Evolutionary conservation across 2,113 vertebrate species (phyloP).

Genomic region (Poicephalus meyeri): DNA sequence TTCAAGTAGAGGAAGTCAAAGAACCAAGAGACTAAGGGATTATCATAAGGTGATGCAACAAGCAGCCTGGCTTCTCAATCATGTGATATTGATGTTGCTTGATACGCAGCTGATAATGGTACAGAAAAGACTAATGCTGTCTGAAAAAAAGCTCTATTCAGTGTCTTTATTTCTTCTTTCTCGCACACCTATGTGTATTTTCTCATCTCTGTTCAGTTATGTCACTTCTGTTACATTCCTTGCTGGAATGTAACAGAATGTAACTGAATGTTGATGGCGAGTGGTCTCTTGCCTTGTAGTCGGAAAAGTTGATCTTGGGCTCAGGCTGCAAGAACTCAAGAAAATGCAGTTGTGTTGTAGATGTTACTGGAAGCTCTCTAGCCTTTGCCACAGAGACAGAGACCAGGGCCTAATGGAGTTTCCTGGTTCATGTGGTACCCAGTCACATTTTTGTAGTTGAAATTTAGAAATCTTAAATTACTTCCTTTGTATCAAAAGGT

Average conservation of each 20-base stretch:
- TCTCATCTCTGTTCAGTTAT: background rate
- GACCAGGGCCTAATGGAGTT: fast-evolving
- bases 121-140: background rate
- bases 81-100: background rate
- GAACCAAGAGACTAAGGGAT: background rate
- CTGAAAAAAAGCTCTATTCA: background rate
- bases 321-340: background rate
- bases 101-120: background rate
- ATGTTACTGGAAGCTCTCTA: background rate
- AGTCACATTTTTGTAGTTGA: background rate
- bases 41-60: background rate
- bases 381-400: background rate
- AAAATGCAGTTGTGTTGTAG: background rate
- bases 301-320: background rate
- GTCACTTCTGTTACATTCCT: background rate
- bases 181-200: background rate
- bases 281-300: background rate
- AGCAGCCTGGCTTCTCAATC: background rate
- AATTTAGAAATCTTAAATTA: background rate
- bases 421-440: background rate
- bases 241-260: background rate
- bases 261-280: background rate
- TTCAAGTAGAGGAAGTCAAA: background rate
- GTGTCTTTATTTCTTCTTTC: background rate
- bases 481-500: background rate